Evolutionary conservation across 1,140 invertebrate genomes (phyloP), one percentile per base, ranked within the genome.

Genomic region (Leucophenga varia): DNA sequence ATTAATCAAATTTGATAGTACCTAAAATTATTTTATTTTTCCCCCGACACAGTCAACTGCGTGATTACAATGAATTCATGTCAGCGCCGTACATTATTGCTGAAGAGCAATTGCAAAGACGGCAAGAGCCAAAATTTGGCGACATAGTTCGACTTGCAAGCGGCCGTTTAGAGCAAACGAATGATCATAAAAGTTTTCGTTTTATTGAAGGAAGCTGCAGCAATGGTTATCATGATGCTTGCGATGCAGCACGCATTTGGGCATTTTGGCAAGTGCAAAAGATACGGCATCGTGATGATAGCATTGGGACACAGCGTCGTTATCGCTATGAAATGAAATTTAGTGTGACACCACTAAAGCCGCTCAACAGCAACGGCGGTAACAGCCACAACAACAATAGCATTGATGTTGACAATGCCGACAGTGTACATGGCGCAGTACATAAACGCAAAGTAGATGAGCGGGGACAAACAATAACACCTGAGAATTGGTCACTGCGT

Each of bases 261-360:
- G 83, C 83, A 0, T 60, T 82, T 42, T 86, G 84, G 84, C 81
- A 80, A 2, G 82, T 86, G 0, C 82, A 84, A 61, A 76, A 82
- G 21, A 79, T 84, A 25, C 64, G 82, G 31, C 83, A 85, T 70
- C 77, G 81, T 44, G 81, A 84, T 49, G 55, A 47, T 9, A 40
- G 28, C 18, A 19, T 21, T n/a, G n/a, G 7, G 22, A 56, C 64
- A 13, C 76, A 79, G 42, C 63, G 63, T 9, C 74, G 76, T 52
- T 81, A 79, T 58, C 77, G 80, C 50, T 84, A 82, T 56, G 83
- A 86, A 60, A 71, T 85, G 48, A 83, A 83, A 54, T 84, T 83
- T 59, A 85, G 79, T 12, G 79, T 86, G 10, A 78, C 79, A 10
- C 82, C 82, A 5, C 28, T 68, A 18, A 17, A 18, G 32, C 20